Base-by-base conservation (phyloP, 2,888 invertebrate genomes). In the Hedychridium roseum region DNA sequence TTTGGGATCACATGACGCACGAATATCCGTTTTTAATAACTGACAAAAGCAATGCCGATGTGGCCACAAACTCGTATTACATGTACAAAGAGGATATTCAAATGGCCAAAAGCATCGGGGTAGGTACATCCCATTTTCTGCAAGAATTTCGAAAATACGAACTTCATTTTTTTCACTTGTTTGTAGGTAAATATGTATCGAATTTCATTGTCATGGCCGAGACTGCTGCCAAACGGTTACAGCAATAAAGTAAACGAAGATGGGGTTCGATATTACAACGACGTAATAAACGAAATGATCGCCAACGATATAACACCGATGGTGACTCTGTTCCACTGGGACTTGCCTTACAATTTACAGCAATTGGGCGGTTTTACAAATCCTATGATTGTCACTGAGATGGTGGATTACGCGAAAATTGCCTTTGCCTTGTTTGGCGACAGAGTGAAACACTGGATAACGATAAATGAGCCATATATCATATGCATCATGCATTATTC, bases 251-350 rank as follows among this genome's bases (percentile, higher is more conserved):
- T 91, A 14, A 94, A 90, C 71, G 79, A 82, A 28, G 82, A 84
- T 1, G 94, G 91, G 12, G 81, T 94, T 7, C 80, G 85, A 46
- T 91, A 92, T 77, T 94, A 94, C 74, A 87, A 86, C 66, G 84
- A 87, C 57, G 78, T 94, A 32, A 88, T 94, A 41, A 82, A 90
- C 66, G 88, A 86, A 64, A 81, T 92, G 4, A 56, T 88, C 4
- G 80, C 76, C 1, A 80, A 82, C 41, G 82, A 81, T 9, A 86
- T 89, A 44, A 72, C 79, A 37, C 89, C 89, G 0, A 76, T 85
- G 72, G 78, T 87, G 64, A 83, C 84, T 0, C 69, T 85, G 21
- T 83, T 81, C 60, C 84, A 85, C 48, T 83, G 74, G 70, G 54
- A 63, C 50, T 71, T 88, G 35, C 89, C 88, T 4, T 84, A 86